Conservation (phyloP, 30 jellyfish, hydroid and myxozoan genomes). For the Aurelia coerulea region DNA sequence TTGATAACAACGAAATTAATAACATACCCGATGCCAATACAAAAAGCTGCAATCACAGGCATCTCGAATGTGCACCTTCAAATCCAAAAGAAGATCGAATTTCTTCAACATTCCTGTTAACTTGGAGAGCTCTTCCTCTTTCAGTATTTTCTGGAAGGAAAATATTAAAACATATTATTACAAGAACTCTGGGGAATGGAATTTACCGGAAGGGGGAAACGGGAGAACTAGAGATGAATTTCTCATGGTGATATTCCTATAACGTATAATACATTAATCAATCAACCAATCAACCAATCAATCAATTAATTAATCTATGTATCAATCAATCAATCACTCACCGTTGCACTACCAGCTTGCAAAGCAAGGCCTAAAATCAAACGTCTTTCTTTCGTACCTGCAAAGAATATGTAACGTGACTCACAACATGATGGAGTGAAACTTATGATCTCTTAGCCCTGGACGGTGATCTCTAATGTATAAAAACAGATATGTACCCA, state of each 20-base stretch:
- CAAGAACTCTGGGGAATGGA: no score
- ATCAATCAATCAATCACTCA: slow-evolving; percentile 7
- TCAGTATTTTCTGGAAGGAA: slow-evolving; percentile 69
- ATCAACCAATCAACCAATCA: no score
- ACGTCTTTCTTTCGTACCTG: slow-evolving; percentile 92
- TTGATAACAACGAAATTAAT: no score
- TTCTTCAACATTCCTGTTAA: slow-evolving; percentile 71
- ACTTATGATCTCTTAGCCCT: no score
- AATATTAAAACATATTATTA: no score
- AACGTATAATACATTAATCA: no score
- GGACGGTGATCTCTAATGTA: neutral
- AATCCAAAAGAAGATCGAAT: slow-evolving; percentile 80
- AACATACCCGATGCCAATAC: slow-evolving; percentile 94
- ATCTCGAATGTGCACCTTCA: slow-evolving; percentile 76
- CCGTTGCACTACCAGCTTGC: slow-evolving; percentile 91
- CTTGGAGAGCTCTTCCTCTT: slow-evolving; percentile 79
- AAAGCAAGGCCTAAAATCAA: slow-evolving; percentile 76
- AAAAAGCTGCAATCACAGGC: slow-evolving; percentile 93
- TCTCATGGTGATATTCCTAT: no score
- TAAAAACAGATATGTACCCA: neutral
- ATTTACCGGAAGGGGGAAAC: no score
- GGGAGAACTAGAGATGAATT: no score
- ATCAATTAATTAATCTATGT: no score
- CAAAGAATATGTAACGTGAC: neutral
- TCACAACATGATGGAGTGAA: neutral